Evolutionary conservation across 1,140 invertebrate genomes (phyloP).

Genomic region (Drosophila pseudoananassae): DNA sequence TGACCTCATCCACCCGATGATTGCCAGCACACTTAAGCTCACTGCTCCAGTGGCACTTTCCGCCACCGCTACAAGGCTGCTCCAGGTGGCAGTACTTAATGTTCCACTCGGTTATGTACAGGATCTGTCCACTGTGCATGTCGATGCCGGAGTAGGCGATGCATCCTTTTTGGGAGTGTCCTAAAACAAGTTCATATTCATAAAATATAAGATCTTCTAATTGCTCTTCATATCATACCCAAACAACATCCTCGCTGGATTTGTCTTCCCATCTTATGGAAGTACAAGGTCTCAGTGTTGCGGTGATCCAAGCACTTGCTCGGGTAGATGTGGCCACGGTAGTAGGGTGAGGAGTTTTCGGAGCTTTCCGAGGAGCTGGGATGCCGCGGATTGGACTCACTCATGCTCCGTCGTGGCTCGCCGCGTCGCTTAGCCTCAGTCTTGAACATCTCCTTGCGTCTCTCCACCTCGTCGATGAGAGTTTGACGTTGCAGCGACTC

Average conservation of each 20-base stretch:
- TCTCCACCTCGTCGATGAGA: conserved; percentile 77
- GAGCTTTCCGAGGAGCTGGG: conserved; percentile 79
- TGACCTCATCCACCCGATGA: conserved; percentile 77
- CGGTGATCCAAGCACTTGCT: conserved; percentile 77
- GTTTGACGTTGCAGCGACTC: conserved; percentile 83
- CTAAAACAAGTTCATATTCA: conserved; percentile 41
- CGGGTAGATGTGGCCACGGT: conserved; percentile 65
- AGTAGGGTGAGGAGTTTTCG: conserved; percentile 75
- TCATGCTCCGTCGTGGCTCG: conserved; percentile 76
- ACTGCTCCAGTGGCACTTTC: conserved; percentile 71
- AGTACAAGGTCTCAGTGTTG: conserved; percentile 75
- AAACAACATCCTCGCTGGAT: conserved; percentile 75
- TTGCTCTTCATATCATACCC: conserved; percentile 16
- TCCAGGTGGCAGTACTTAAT: conserved; percentile 85
- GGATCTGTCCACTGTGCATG: conserved; percentile 87
- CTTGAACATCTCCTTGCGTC: conserved; percentile 82
- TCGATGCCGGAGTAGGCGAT: conserved; percentile 90
- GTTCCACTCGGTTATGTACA: conserved; percentile 90
- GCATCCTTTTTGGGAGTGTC: conserved; percentile 88
- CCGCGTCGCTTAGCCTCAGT: conserved; percentile 71
- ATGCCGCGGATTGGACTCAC: conserved; percentile 74
- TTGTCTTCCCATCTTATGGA: conserved; percentile 76
- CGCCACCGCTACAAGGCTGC: conserved; percentile 57
- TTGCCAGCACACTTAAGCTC: conserved; percentile 71
- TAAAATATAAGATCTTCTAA: not conserved